Base-by-base conservation (phyloP, 2,113 vertebrate species). In the Albula goreensis region DNA sequence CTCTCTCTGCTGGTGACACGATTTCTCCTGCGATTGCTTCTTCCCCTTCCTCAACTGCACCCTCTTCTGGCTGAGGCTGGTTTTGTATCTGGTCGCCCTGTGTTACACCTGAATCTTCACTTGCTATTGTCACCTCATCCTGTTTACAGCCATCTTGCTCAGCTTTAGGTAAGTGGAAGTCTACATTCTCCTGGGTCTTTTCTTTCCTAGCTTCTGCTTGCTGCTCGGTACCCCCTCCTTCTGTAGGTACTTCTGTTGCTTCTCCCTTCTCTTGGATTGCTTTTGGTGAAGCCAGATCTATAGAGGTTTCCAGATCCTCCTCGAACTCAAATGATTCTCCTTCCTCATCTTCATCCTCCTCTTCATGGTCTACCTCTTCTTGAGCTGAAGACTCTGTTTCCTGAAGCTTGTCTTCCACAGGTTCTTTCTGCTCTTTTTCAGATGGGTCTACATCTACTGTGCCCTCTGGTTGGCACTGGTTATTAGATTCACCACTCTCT, bases 41-140 rank as follows among this genome's bases (percentile, higher is more conserved):
- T 50, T 87, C 31, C 2, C 87, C 90, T 83, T 86, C 86, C 49
- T 92, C 91, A 81, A 86, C 56, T 0, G 77, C 19, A 9, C 22
- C 15, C n/a, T 82, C 51, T 10, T 4, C 2, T 0, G 51, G 57
- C 50, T 88, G 78, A 10, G 84, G 78, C 5, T 60, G n/a, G 11
- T 88, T 86, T 81, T 90, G 81, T 86, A 78, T 19, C 74, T 51
- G 70, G 48, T 48, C 80, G 50, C 22, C 25, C 31, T 56, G 52
- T n/a, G 10, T 31, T 81, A 7, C 78, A 3, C 13, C 41, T 50
- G 2, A 11, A 4, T 50, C 85, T 50, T 2, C 82, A 8, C 49
- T 19, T 9, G 5, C 84, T 48, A 2, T 50, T 82, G n/a, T 8
- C 2, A 22, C 74, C 60, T 63, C 15, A 17, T 83, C 81, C 56